These are phyloP conservation scores for Penaeus monodon DNA, from an alignment of 2,888 invertebrate genomes.

Conservation along the genomic window DNA sequence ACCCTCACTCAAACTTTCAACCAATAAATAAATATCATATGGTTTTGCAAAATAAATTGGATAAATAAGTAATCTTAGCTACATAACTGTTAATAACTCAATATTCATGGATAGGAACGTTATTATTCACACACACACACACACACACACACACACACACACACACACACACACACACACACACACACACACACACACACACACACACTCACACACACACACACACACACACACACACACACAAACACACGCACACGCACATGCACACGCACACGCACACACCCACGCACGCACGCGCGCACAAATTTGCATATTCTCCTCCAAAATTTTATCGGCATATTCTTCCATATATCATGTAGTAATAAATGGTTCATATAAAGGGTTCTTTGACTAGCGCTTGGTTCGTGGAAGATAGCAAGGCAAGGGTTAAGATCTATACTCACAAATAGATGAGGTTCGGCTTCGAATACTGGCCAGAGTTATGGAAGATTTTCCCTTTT, in stretches of 20 bases:
- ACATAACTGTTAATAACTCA: too few relatives aligned
- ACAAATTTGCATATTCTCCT: not conserved
- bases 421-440: not conserved
- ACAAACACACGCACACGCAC: not conserved
- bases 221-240: constrained; percentile 6
- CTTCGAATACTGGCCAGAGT: not conserved
- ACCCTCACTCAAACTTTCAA: too few relatives aligned
- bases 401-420: too few relatives aligned
- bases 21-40: too few relatives aligned
- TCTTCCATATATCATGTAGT: too few relatives aligned
- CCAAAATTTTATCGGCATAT: too few relatives aligned
- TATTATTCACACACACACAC: too few relatives aligned
- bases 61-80: too few relatives aligned
- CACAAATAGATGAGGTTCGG: not conserved
- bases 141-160: not conserved
- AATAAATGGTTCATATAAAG: too few relatives aligned
- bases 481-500: not conserved
- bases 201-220: not conserved
- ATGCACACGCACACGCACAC: not conserved
- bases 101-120: too few relatives aligned
- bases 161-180: not conserved
- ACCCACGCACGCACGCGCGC: not conserved
- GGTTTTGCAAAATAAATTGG: too few relatives aligned
- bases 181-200: not conserved
- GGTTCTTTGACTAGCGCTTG: too few relatives aligned